phyloP scores from a whole-genome alignment of 2,113 vertebrate genomes.

The Cavia aperea region DNA sequence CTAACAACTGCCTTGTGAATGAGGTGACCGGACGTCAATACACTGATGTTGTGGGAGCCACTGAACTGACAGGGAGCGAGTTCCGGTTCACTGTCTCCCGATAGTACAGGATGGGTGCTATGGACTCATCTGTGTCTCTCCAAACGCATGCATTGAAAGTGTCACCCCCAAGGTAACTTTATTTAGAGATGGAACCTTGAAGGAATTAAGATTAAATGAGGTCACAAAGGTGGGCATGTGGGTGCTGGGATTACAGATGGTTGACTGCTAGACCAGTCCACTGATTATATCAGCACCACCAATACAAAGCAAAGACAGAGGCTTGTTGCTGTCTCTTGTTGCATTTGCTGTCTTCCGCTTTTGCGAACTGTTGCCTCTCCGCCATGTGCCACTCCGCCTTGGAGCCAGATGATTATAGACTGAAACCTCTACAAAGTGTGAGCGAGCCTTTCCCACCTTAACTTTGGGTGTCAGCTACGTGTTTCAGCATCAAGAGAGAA shows the following conservation, averaged over 20 bases:
- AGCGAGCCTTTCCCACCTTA: not conserved
- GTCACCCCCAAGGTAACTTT: not conserved
- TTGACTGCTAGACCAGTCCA: not conserved
- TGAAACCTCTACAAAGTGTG: not conserved
- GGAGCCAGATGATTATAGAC: not conserved
- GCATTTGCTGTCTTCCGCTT: not conserved
- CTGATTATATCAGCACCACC: not conserved
- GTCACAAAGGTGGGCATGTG: not conserved
- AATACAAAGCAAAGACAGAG: not conserved
- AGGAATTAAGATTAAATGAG: not conserved
- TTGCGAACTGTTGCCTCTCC: not conserved
- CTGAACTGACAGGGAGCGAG: not conserved
- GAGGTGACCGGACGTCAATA: not conserved
- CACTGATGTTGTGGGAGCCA: not conserved
- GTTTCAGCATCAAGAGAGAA: not conserved
- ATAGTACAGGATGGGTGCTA: not conserved
- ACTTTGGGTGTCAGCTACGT: not conserved
- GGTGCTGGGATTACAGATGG: too few species aligned
- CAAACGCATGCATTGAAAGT: not conserved
- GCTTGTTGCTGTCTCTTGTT: not conserved
- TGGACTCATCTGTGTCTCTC: not conserved
- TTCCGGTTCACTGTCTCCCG: not conserved
- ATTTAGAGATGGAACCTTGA: not conserved
- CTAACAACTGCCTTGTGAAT: not conserved
- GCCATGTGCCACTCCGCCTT: not conserved